Evolutionary conservation across 2,888 invertebrate species (phyloP).

Genomic region (Limnephilus auricula): DNA sequence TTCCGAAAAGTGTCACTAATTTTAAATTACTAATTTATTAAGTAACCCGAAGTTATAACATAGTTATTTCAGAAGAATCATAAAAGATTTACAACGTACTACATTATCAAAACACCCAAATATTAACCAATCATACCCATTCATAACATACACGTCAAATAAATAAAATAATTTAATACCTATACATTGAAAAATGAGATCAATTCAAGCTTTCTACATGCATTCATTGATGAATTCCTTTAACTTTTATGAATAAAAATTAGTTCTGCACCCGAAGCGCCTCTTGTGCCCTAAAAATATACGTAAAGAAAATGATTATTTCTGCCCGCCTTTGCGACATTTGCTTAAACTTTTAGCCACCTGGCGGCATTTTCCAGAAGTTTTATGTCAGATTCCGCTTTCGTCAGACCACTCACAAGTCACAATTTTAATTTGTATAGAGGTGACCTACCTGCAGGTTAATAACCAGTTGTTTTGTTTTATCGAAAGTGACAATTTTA

Average conservation of each 20-base stretch:
- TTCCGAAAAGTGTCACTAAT: no score
- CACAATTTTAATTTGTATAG: neutral
- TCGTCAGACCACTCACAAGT: neutral
- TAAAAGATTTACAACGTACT: no score
- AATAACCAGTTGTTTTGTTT: neutral
- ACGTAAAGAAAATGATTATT: neutral
- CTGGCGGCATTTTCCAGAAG: slow-evolving; percentile 32
- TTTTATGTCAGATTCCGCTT: neutral
- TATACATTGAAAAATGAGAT: neutral
- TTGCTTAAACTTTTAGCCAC: neutral
- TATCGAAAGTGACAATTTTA: neutral
- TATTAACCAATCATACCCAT: no score
- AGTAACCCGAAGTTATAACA: no score
- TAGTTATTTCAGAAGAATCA: no score
- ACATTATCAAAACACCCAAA: no score
- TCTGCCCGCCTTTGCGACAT: neutral
- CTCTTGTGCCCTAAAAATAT: neutral
- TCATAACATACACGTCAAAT: neutral
- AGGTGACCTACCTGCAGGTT: neutral
- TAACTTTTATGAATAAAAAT: neutral
- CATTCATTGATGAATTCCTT: neutral
- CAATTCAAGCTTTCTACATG: neutral
- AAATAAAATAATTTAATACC: neutral
- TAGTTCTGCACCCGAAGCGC: neutral
- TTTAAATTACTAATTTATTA: no score